Percentiles rank a stretch among this genome's conserved stretches.
phyloP scores from a whole-genome alignment of 2,113 vertebrate species.

The Forbesichthys papilliferus region DNA sequence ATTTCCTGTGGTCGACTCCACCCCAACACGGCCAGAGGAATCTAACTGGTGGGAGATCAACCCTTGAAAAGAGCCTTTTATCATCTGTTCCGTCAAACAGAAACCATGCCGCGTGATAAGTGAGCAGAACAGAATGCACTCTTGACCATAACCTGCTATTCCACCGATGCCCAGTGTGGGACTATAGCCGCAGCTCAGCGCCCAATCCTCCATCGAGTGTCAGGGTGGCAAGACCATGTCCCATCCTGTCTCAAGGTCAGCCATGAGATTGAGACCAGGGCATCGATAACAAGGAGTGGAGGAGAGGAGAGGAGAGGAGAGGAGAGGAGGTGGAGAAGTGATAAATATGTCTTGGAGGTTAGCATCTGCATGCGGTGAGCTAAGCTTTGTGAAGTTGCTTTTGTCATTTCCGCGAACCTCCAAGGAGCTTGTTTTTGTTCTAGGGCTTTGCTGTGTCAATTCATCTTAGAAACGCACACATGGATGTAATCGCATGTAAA shows the following conservation, averaged over 20 bases:
- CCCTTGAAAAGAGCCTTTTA: background rate
- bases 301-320: background rate
- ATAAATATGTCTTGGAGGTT: conserved; percentile 34
- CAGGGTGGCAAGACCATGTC: conserved; percentile 34
- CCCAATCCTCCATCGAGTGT: conserved; percentile 47
- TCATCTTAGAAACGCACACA: background rate
- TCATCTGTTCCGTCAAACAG: conserved; percentile 2
- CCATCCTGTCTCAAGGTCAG: conserved; percentile 50
- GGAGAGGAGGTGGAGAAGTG: conserved; percentile 1
- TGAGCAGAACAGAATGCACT: conserved; percentile 19
- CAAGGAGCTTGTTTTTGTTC: conserved; percentile 14
- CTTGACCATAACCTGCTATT: conserved; percentile 24
- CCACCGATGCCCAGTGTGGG: conserved; percentile 23
- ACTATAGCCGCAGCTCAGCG: conserved; percentile 41
- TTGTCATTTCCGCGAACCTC: conserved; percentile 31
- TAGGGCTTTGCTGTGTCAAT: background rate
- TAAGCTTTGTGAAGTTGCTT: conserved; percentile 10
- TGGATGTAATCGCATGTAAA: conserved; percentile 22
- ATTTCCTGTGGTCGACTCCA: no score
- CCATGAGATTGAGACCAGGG: conserved; percentile 1
- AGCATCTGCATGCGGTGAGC: conserved; percentile 1
- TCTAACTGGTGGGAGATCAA: background rate
- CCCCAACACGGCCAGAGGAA: no score
- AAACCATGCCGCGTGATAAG: conserved; percentile 6
- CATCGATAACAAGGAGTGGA: background rate